These are phyloP conservation scores for Clanis bilineata DNA, from an alignment of 2,888 invertebrate species.

Conservation along the genomic window DNA sequence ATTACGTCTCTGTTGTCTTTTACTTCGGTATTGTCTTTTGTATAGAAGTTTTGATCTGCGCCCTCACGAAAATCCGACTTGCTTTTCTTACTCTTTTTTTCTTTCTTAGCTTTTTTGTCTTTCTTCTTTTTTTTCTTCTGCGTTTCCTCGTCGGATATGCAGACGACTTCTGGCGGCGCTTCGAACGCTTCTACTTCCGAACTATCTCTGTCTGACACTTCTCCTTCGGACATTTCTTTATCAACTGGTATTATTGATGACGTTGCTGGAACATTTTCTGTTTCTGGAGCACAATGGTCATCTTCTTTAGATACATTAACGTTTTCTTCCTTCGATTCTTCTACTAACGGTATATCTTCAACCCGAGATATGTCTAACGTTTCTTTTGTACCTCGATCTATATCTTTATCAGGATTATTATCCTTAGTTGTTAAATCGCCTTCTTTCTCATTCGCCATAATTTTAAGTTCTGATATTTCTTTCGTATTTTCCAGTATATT, in stretches of 20 bases:
- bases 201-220: constrained; percentile 56
- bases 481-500: neutral
- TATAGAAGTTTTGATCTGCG: constrained; percentile 61
- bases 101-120: constrained; percentile 64
- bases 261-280: constrained; percentile 15
- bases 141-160: constrained; percentile 74
- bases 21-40: constrained; percentile 18
- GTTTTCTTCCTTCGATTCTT: neutral
- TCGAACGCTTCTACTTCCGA: constrained; percentile 63
- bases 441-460: neutral
- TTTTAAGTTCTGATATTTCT: too few relatives aligned
- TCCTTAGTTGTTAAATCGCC: too few relatives aligned
- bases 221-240: constrained; percentile 60
- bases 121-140: constrained; percentile 52
- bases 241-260: constrained; percentile 28
- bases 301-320: neutral
- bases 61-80: constrained; percentile 64
- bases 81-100: constrained; percentile 52
- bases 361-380: constrained; percentile 25
- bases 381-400: neutral
- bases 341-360: constrained; percentile 27
- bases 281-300: neutral
- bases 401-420: neutral
- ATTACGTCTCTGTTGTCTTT: neutral
- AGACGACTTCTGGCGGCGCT: constrained; percentile 72